These are phyloP conservation scores for Poecile montanus DNA, from an alignment of 2,797 vertebrate genomes.

Conservation along the genomic window DNA sequence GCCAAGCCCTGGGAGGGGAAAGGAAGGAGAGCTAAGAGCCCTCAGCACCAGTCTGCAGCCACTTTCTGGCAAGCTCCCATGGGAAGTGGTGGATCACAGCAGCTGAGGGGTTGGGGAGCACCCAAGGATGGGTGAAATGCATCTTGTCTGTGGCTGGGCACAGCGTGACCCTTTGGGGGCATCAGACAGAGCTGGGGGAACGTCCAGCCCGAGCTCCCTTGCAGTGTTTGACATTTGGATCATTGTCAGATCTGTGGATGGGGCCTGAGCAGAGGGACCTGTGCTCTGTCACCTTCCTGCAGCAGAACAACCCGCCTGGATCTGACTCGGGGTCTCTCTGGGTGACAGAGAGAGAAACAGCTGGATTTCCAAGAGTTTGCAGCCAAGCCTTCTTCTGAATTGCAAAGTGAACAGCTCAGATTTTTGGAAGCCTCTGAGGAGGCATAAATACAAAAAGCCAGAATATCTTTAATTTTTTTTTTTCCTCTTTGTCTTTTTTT, in stretches of 20 bases:
- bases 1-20: background rate
- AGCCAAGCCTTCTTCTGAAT: slow-evolving; percentile 44
- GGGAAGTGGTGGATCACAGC: accelerated
- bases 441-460: slow-evolving; percentile 14
- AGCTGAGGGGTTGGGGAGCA: background rate
- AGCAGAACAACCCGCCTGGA: accelerated
- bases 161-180: accelerated
- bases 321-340: background rate
- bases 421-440: slow-evolving; percentile 46
- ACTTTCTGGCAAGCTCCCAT: accelerated
- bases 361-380: slow-evolving; percentile 11
- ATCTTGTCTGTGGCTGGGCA: background rate
- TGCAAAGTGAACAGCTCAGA: slow-evolving; percentile 49
- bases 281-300: background rate
- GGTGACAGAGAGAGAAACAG: background rate
- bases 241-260: background rate
- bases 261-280: background rate
- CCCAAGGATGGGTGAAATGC: background rate
- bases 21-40: background rate
- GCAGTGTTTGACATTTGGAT: accelerated
- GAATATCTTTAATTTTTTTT: background rate
- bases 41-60: accelerated
- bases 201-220: background rate
- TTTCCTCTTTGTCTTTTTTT: background rate
- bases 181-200: background rate